Evolutionary conservation across 2,797 vertebrate genomes (phyloP), one percentile per base, ranked within the genome.

Genomic region (Adelosebastes latens): DNA sequence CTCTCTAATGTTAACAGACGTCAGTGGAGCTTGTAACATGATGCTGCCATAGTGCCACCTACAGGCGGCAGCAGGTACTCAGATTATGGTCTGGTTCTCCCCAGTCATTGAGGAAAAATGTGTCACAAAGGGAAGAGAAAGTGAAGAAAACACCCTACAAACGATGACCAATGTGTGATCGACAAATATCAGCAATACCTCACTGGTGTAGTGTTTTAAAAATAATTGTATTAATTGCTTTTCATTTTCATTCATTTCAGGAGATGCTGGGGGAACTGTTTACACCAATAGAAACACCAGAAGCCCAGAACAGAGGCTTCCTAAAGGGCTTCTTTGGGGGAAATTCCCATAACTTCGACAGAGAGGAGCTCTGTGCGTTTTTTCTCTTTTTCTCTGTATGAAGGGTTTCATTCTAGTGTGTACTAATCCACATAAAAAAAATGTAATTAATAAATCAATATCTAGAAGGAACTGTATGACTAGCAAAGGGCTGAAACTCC

Each of bases 221-320:
- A 72, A 62, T 10, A 52, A 52, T 11, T 59, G 3, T 32, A 12
- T 20, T 34, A 31, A 59, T 31, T 72, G 11, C 36, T 29, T 52
- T 69, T 65, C 13, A 25, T 75, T 81, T 60, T 61, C 5, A 4
- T 64, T 73, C 3, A 46, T 83, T 90, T 8, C 85, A 99, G 99
- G 99, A 99, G 82, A 98, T 99, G 98, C 96, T 99, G 68, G 99
- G 98, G 70, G 98, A 99, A 92, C 95, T 99, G 84, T 99, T 99
- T 93, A 98, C 95, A 61, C 97, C 98, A 4, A 97, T 97, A 89
- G 98, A 99, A 94, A 98, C 97, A 22, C 99, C 99, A 22, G 99
- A 99, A 91, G 97, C 97, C 61, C 98, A 98, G 89, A 99, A 97
- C 92, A 96, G 97, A 96, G 98, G 99, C 56, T 99, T 99, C 91